Base-by-base conservation (phyloP, 1,140 invertebrate species). In the Drosophila novamexicana region DNA sequence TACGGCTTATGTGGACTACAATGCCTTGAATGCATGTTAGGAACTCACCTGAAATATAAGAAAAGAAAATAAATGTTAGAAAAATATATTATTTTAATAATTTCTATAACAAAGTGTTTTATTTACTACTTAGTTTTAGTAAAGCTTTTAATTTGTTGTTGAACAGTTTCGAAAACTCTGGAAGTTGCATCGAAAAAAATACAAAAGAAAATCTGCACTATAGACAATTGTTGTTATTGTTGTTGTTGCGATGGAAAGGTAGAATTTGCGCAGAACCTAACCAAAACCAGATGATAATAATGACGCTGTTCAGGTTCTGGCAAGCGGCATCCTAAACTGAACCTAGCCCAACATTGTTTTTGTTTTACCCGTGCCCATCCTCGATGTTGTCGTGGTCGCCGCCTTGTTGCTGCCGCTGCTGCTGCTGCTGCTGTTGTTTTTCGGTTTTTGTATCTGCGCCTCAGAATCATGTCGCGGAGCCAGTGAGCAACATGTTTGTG, bases 401-500 rank as follows among this genome's bases (percentile, higher is more conserved):
- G 64, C 39, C 56, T 66, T 59, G 68, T 64, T 63, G 68, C 53
- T 66, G 74, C 22, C 50, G 73, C 6, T 66, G 63, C 52, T 22
- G 69, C 32, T 45, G 39, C 16, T 40, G 53, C 22, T 50, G 64
- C 44, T 14, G 64, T 56, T 49, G 57, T 47, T 85, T 62, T 85
- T 81, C 65, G 53, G 77, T 64, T 75, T 85, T 86, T 79, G 73
- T 86, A 86, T 86, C 82, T 86, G 83, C 83, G 83, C 72, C 83
- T 88, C 83, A 83, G 83, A 88, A 86, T 86, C 83, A 86, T 88
- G 83, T 86, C 83, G 83, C 83, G 83, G 65, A 88, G 83, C 83
- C 83, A 86, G 79, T 86, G 83, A 86, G 83, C 83, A 86, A 86
- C 83, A 88, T 86, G 83, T 88, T 86, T 86, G 83, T 83, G 29